Conservation (phyloP, 2,888 invertebrate genomes). For the Plagiodera versicolora region DNA sequence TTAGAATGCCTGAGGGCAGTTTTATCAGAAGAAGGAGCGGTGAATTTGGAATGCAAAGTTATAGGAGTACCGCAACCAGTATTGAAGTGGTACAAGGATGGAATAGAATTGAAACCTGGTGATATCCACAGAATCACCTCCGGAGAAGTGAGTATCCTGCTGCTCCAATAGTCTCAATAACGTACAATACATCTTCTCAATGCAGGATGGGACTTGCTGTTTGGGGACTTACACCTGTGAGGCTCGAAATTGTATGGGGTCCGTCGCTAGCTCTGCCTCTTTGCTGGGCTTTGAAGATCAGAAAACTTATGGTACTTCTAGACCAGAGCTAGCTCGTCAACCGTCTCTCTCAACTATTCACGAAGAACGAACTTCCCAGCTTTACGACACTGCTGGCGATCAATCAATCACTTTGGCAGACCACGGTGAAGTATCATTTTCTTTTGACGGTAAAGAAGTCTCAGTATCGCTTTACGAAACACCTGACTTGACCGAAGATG, state of each 20-base stretch:
- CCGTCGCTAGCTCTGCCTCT: conserved; percentile 85
- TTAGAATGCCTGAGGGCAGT: conserved; percentile 83
- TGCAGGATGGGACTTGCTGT: conserved; percentile 84
- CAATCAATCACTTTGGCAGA: conserved; percentile 74
- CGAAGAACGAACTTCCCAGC: conserved; percentile 86
- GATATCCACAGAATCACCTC: conserved; percentile 90
- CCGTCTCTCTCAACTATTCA: conserved; percentile 88
- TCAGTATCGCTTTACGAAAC: conserved; percentile 90
- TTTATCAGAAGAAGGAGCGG: conserved; percentile 82
- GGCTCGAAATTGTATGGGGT: conserved; percentile 89
- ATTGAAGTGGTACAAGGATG: conserved; percentile 93
- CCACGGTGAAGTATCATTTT: conserved; percentile 84
- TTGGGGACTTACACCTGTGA: conserved; percentile 90
- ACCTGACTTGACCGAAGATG: conserved; percentile 89
- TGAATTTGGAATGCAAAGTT: conserved; percentile 90
- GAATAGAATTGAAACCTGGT: conserved; percentile 84
- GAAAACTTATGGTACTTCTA: conserved; percentile 59
- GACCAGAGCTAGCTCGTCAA: conserved; percentile 66
- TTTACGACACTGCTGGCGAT: conserved; percentile 77
- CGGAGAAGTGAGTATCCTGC: conserved; percentile 65
- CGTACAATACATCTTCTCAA: too few species aligned
- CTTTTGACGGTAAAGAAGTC: conserved; percentile 89
- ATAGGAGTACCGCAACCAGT: conserved; percentile 88
- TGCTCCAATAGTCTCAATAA: too few species aligned
- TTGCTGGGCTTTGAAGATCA: conserved; percentile 84